Evolutionary conservation across 2,888 invertebrate genomes (phyloP), one percentile per base, ranked within the genome.

Genomic region (Euspilapteryx auroguttella): DNA sequence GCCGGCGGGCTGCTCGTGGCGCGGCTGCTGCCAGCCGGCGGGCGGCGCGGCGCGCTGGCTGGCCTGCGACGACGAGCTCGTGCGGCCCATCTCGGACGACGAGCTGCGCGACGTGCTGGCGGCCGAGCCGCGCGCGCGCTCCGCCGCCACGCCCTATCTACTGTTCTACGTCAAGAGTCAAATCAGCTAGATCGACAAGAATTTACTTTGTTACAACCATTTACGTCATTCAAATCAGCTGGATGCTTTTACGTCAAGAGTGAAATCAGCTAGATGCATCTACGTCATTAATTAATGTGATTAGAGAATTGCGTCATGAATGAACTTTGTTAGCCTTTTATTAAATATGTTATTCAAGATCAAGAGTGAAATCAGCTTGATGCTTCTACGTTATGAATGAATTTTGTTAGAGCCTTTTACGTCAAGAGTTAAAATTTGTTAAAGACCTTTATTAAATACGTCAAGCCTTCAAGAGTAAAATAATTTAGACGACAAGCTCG

Each of bases 11-110:
- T 80, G 80, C 42, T 54, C 66, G 0, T 79, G 80, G 3, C 50
- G 58, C 35, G 80, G 80, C 17, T 81, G 80, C 46, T 81, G 81
- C 45, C 76, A 76, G 5, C 68, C 80, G 3, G 58, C 76, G 8
- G 49, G 69, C 4, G 48, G 66, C 3, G 34, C 59, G 0, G 55
- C 78, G 6, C 71, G 82, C 36, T 93, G 93, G 93, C 79, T 92
- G 25, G 90, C 91, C 49, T 93, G 92, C 53, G 92, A 93, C 55
- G 93, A 93, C 52, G 92, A 93, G 37, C 86, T 86, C 34, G 87
- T 93, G 29, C 83, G 86, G 40, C 82, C 86, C 6, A 85, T 93
- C 53, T 82, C 87, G 15, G 79, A 82, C 47, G 81, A 84, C 21
- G 90, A 92, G 51, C 85, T 93, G 40, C 82, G 86, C 41, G 88